Conservation (phyloP, 1,140 invertebrate genomes). For the Meloidogyne hapla region DNA sequence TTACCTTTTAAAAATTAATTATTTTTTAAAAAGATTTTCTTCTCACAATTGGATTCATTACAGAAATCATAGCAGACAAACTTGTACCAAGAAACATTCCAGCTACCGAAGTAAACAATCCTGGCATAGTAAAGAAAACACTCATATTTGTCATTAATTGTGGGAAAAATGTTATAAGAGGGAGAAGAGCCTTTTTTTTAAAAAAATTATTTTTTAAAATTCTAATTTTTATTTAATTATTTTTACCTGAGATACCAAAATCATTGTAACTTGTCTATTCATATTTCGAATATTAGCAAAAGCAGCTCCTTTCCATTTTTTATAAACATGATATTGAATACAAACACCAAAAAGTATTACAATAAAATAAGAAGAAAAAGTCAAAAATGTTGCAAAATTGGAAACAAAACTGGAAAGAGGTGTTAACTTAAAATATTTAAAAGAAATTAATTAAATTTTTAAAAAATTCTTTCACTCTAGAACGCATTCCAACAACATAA, state of each 20-base stretch:
- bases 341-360: constrained; percentile 1
- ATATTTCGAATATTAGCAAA: background rate
- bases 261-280: background rate
- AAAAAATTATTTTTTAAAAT: no score
- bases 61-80: background rate
- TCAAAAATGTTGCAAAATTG: background rate
- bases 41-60: background rate
- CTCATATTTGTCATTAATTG: background rate
- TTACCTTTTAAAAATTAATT: constrained; percentile 1
- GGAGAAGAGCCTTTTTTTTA: background rate
- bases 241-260: background rate
- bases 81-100: background rate
- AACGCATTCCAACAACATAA: constrained; percentile 5
- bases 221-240: background rate
- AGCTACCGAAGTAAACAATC: background rate
- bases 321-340: constrained; percentile 6
- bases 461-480: background rate
- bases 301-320: background rate
- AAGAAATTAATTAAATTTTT: background rate
- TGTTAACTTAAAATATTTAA: background rate
- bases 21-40: background rate
- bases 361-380: background rate
- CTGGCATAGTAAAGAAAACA: background rate
- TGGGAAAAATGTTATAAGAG: background rate
- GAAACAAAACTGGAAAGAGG: background rate